Percentiles rank a stretch among this genome's conserved stretches.
Conservation (phyloP, 1,140 invertebrate genomes). For the Drosophila sechellia region DNA sequence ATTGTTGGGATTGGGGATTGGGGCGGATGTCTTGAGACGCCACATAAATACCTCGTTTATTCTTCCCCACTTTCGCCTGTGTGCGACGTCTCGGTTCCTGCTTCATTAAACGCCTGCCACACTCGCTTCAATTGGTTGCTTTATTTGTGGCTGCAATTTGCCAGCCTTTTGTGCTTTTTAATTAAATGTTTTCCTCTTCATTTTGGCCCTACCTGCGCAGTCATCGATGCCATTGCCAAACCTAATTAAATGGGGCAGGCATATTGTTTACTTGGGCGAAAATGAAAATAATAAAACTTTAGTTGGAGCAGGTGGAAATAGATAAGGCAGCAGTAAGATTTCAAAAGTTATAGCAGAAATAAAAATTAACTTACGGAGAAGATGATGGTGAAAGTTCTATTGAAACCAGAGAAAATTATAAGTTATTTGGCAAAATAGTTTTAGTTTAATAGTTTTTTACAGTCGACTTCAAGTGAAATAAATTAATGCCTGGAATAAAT, state of each 20-base stretch:
- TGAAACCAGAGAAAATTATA: neutral
- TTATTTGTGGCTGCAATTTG: slow-evolving; percentile 76
- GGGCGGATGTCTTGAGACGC: slow-evolving; percentile 52
- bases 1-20: neutral
- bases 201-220: slow-evolving; percentile 6
- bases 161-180: slow-evolving; percentile 62
- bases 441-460: neutral
- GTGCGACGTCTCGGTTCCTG: slow-evolving; percentile 38
- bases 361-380: slow-evolving; percentile 11
- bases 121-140: slow-evolving; percentile 74
- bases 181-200: slow-evolving; percentile 54
- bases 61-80: slow-evolving; percentile 53
- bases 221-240: slow-evolving; percentile 27
- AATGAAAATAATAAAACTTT: slow-evolving; percentile 37
- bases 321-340: slow-evolving; percentile 11
- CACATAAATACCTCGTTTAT: slow-evolving; percentile 80
- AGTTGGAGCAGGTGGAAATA: slow-evolving; percentile 32
- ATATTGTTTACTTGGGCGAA: slow-evolving; percentile 42
- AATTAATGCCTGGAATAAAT: neutral
- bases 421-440: neutral
- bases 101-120: slow-evolving; percentile 70
- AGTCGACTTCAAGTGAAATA: neutral
- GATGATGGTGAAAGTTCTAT: neutral
- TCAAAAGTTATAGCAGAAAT: slow-evolving; percentile 9
- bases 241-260: slow-evolving; percentile 50